Conservation (phyloP, 2,888 invertebrate species). For the Patella depressa region DNA sequence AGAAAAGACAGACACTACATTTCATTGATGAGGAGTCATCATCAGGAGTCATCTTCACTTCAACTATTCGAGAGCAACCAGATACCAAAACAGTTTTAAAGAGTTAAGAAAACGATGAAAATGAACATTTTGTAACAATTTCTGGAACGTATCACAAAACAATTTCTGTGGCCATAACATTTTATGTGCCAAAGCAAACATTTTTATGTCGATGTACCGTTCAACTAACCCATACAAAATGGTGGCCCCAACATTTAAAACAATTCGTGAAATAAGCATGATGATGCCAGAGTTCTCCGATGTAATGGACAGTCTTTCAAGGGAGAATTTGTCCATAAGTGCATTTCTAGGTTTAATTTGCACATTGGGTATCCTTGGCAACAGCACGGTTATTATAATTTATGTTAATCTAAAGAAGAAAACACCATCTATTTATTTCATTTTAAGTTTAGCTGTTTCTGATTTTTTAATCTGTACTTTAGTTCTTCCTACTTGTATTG, state of each 20-base stretch:
- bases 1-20: too few relatives aligned
- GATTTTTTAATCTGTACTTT: constrained; percentile 4
- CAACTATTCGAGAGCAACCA: too few relatives aligned
- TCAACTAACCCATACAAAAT: not conserved
- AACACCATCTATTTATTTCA: not conserved
- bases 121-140: too few relatives aligned
- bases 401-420: constrained; percentile 2
- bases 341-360: not conserved
- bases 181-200: too few relatives aligned
- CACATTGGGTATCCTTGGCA: constrained; percentile 1
- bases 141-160: too few relatives aligned
- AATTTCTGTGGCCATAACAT: too few relatives aligned
- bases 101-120: too few relatives aligned
- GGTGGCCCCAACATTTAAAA: not conserved
- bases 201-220: too few relatives aligned
- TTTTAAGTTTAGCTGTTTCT: not conserved
- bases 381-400: constrained; percentile 1
- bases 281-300: not conserved
- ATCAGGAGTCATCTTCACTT: too few relatives aligned
- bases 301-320: not conserved
- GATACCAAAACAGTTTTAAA: too few relatives aligned
- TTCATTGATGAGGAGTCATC: too few relatives aligned
- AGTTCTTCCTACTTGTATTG: not conserved
- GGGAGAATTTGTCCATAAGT: not conserved
- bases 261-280: not conserved